These are phyloP conservation scores for Sebastes steindachneri DNA, from an alignment of 2,797 vertebrate species.

Conservation along the genomic window DNA sequence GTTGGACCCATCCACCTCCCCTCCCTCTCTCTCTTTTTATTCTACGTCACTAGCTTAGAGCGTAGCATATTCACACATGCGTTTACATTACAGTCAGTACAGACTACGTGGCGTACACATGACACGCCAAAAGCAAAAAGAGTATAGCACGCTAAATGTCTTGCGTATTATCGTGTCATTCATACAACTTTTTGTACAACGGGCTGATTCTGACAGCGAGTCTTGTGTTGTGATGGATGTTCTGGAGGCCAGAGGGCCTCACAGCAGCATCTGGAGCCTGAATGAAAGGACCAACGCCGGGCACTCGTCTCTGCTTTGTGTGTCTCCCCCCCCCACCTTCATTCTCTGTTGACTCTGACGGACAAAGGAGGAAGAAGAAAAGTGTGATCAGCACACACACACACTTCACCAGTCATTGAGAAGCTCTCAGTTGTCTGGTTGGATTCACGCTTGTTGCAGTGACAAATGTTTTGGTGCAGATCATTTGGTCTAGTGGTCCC, in stretches of 20 bases:
- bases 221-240: constrained; percentile 10
- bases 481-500: background rate
- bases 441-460: background rate
- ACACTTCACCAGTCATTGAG: background rate
- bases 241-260: background rate
- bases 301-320: constrained; percentile 22
- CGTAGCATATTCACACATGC: no score
- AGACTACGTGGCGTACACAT: no score
- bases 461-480: background rate
- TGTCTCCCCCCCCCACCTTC: background rate
- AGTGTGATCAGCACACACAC: background rate
- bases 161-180: no score
- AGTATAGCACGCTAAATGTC: no score
- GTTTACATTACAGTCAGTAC: no score
- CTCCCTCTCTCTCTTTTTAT: no score
- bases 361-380: constrained; percentile 18
- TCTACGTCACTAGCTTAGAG: no score
- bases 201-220: background rate
- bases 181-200: no score
- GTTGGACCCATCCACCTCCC: no score
- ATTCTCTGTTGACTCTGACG: background rate
- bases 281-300: background rate
- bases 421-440: background rate
- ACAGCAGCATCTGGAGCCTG: constrained; percentile 32
- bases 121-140: no score